Percentiles rank a stretch among this genome's conserved stretches.
phyloP scores from a whole-genome alignment of 2,797 vertebrate species.

The Chanos chanos region DNA sequence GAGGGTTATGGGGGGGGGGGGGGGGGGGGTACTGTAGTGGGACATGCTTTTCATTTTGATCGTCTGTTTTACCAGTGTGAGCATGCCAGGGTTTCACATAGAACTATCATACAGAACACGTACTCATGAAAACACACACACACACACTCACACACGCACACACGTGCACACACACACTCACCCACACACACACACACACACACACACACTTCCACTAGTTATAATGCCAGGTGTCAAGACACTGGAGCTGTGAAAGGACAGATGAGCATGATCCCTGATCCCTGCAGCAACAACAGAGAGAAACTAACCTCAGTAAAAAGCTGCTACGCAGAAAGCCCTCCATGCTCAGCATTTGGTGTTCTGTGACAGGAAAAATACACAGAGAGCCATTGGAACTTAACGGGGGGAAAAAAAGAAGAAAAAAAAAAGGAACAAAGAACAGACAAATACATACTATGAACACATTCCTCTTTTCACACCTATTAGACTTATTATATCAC shows the following conservation, averaged over 20 bases:
- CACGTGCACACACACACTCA: slow-evolving; percentile 25
- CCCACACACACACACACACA: slow-evolving; percentile 7
- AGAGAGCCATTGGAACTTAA: slow-evolving; percentile 77
- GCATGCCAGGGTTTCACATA: slow-evolving; percentile 50
- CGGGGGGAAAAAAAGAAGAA: slow-evolving; percentile 46
- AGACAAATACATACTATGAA: slow-evolving; percentile 41
- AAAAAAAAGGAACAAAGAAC: slow-evolving; percentile 21
- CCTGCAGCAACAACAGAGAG: slow-evolving; percentile 68
- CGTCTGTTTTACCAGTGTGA: slow-evolving; percentile 32
- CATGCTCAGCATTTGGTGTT: slow-evolving; percentile 80
- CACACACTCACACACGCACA: slow-evolving; percentile 1
- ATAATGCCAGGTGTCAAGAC: slow-evolving; percentile 58
- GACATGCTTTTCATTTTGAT: slow-evolving; percentile 32
- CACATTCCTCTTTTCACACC: too few relatives aligned
- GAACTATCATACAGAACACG: slow-evolving; percentile 28
- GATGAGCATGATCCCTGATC: slow-evolving; percentile 55
- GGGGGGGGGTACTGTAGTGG: slow-evolving; percentile 1
- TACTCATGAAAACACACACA: slow-evolving; percentile 20
- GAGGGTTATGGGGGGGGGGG: too few relatives aligned
- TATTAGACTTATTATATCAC: too few relatives aligned
- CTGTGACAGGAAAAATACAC: slow-evolving; percentile 78
- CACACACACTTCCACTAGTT: slow-evolving; percentile 27
- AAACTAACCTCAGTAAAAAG: slow-evolving; percentile 84
- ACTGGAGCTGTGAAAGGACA: slow-evolving; percentile 58
- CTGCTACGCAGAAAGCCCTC: slow-evolving; percentile 84